phyloP scores from a whole-genome alignment of 2,113 vertebrate species.

The Amphilophus citrinellus region DNA sequence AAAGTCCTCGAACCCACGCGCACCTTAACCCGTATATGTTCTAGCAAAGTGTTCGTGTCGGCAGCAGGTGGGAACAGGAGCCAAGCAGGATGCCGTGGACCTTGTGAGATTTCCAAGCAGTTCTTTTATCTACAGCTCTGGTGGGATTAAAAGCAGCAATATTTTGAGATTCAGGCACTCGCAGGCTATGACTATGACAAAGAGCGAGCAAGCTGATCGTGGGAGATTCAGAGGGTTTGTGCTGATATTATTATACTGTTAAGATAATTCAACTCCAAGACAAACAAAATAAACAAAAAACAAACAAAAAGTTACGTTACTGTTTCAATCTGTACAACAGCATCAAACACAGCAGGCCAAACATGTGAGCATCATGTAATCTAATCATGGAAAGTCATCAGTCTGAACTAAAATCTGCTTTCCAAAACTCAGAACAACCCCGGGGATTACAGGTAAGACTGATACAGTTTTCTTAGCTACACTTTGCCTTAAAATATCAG shows the following conservation, averaged over 20 bases:
- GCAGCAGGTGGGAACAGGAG: conserved; percentile 32
- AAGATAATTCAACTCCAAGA: conserved; percentile 13
- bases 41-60: conserved; percentile 31
- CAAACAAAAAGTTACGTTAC: neutral
- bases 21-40: conserved; percentile 49
- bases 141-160: conserved; percentile 53
- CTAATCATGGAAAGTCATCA: neutral
- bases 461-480: conserved; percentile 8
- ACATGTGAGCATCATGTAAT: neutral
- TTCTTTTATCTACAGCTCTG: conserved; percentile 34
- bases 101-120: conserved; percentile 13
- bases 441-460: conserved; percentile 15
- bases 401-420: conserved; percentile 15
- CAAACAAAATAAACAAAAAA: neutral
- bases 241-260: neutral
- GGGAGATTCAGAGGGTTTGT: conserved; percentile 11
- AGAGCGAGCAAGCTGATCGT: neutral
- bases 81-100: conserved; percentile 39
- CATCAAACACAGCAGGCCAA: conserved; percentile 24
- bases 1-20: conserved; percentile 35
- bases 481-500: conserved; percentile 5
- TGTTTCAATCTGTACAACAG: conserved; percentile 31
- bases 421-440: conserved; percentile 1
- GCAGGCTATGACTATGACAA: conserved; percentile 3
- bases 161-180: conserved; percentile 24